Conservation (phyloP, 2,113 vertebrate genomes). For the Dasypus novemcinctus region DNA sequence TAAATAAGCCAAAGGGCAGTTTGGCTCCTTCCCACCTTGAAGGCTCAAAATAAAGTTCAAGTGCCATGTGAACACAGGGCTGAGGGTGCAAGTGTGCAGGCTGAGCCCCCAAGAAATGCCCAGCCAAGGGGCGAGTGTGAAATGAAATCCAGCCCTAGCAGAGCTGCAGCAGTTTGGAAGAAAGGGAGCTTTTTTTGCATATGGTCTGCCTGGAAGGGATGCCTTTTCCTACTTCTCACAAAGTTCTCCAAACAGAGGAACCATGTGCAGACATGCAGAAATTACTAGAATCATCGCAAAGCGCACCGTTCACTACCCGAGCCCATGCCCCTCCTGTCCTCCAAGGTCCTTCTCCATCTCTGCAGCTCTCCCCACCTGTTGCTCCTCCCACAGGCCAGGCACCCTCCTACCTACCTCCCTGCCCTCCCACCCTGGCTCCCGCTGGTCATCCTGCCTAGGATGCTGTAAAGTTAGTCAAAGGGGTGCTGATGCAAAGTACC, state of each 20-base stretch:
- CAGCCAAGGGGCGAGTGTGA: background rate
- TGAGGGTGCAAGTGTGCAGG: background rate
- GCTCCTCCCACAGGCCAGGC: fast-evolving
- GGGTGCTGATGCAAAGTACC: no score
- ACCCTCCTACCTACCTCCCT: background rate
- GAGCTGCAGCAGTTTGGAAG: background rate
- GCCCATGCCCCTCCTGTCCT: background rate
- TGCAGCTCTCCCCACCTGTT: background rate
- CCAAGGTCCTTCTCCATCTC: background rate
- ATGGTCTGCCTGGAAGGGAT: background rate
- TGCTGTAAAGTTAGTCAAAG: no score
- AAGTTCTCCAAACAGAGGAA: background rate
- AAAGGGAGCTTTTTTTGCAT: background rate
- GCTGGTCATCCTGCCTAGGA: background rate
- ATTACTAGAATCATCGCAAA: background rate
- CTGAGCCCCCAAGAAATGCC: background rate
- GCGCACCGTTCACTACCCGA: background rate
- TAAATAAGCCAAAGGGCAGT: background rate
- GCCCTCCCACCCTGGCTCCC: background rate
- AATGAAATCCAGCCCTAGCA: background rate
- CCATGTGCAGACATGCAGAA: fast-evolving
- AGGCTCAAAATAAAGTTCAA: background rate
- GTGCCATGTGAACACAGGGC: background rate
- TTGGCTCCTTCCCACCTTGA: background rate
- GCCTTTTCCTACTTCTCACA: background rate